phyloP scores from a whole-genome alignment of 1,140 invertebrate genomes.

The Brachionus asplanchnoidis region DNA sequence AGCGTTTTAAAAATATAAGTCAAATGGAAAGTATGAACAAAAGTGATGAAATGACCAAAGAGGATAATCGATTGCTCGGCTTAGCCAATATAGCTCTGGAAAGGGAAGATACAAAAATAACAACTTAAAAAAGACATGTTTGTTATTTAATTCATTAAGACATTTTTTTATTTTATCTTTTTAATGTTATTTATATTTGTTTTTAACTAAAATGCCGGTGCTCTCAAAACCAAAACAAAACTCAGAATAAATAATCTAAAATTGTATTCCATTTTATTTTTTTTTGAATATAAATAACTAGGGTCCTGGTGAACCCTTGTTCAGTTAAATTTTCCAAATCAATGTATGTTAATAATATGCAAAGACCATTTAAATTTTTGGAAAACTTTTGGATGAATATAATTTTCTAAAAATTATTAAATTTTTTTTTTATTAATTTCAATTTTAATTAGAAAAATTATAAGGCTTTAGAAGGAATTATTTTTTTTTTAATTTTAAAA shows the following conservation, averaged over 20 bases:
- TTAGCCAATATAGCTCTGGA: conserved; percentile 36
- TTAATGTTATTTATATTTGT: conserved; percentile 32
- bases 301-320: background rate
- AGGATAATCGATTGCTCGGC: conserved; percentile 20
- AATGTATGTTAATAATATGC: too few relatives aligned
- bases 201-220: conserved; percentile 18
- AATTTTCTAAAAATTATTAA: too few relatives aligned
- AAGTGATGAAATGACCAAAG: conserved; percentile 5
- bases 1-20: conserved; percentile 27
- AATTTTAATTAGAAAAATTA: too few relatives aligned
- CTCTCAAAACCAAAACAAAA: background rate
- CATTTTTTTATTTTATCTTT: background rate
- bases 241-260: background rate
- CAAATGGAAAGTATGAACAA: conserved; percentile 12
- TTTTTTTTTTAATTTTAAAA: too few relatives aligned
- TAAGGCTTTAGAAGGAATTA: too few relatives aligned
- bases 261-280: background rate
- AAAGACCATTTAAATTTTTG: too few relatives aligned
- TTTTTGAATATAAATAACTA: background rate
- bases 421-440: too few relatives aligned
- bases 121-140: background rate
- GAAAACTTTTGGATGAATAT: too few relatives aligned
- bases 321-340: background rate
- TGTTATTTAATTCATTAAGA: background rate
- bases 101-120: conserved; percentile 6